A percentile compares a stretch with the other conserved stretches of the same genome.
Conservation (phyloP, 2,888 invertebrate species). For the Nebria salina region DNA sequence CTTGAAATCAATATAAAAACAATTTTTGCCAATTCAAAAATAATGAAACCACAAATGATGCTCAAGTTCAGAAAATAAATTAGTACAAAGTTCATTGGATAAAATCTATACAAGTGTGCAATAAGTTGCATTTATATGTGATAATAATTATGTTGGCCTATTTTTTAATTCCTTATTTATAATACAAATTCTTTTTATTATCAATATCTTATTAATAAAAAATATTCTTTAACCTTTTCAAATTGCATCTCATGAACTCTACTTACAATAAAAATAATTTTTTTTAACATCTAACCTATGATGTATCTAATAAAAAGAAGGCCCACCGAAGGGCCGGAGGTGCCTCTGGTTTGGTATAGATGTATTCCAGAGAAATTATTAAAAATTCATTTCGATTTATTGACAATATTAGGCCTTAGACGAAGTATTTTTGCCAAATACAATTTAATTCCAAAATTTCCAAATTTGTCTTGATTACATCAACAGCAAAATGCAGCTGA, state of each 20-base stretch:
- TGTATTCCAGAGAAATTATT: background rate
- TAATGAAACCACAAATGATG: background rate
- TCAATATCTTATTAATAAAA: background rate
- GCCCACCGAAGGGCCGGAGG: background rate
- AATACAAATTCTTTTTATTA: background rate
- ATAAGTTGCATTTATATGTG: conserved; percentile 32
- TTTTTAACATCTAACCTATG: background rate
- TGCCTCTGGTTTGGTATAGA: background rate
- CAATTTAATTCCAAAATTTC: too few species aligned
- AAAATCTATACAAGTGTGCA: conserved; percentile 43
- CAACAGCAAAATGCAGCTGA: background rate
- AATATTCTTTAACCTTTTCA: background rate
- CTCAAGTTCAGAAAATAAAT: conserved; percentile 26
- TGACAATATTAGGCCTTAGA: too few species aligned
- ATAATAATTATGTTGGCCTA: conserved; percentile 6
- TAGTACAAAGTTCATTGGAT: conserved; percentile 43
- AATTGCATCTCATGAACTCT: conserved; percentile 1
- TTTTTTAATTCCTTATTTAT: background rate
- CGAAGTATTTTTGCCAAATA: too few species aligned
- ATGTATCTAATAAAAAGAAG: background rate
- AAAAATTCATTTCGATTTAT: background rate
- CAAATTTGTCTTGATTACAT: too few species aligned
- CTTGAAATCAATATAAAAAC: background rate
- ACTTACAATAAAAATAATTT: background rate
- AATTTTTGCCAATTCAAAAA: background rate